These are phyloP conservation scores for Thalassoma bifasciatum DNA, from an alignment of 2,113 vertebrate species.

Conservation along the genomic window DNA sequence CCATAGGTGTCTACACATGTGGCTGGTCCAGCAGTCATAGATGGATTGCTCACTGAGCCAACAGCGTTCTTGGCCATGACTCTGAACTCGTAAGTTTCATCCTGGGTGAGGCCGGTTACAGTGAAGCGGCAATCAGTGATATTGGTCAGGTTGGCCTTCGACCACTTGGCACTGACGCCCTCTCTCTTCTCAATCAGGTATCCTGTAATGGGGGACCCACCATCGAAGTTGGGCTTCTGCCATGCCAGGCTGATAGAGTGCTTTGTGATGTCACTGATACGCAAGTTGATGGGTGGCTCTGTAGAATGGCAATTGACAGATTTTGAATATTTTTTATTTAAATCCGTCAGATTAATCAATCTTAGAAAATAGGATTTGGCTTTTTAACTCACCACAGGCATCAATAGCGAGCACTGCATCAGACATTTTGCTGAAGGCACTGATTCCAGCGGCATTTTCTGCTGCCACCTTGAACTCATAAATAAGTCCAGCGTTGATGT, in stretches of 20 bases:
- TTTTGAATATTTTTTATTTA: no score
- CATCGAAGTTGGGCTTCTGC: slow-evolving; percentile 94
- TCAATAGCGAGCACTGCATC: slow-evolving; percentile 97
- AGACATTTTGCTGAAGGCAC: slow-evolving; percentile 91
- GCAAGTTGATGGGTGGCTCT: slow-evolving; percentile 93
- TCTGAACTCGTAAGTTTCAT: slow-evolving; percentile 94
- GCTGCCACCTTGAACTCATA: slow-evolving; percentile 98
- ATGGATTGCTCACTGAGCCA: slow-evolving; percentile 95
- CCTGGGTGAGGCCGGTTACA: slow-evolving; percentile 91
- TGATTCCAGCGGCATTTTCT: slow-evolving; percentile 95
- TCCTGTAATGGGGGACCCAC: slow-evolving; percentile 94
- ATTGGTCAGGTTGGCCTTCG: slow-evolving; percentile 93
- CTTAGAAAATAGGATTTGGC: background rate
- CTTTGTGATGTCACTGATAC: slow-evolving; percentile 95
- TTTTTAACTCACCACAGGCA: slow-evolving; percentile 90
- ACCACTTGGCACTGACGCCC: slow-evolving; percentile 88
- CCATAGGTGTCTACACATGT: slow-evolving; percentile 96
- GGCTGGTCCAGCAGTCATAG: slow-evolving; percentile 89
- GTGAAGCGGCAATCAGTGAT: slow-evolving; percentile 91
- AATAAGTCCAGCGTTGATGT: slow-evolving; percentile 92
- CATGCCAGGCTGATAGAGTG: slow-evolving; percentile 90
- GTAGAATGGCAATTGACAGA: slow-evolving; percentile 71
- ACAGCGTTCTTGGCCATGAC: slow-evolving; percentile 95
- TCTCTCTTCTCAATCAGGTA: slow-evolving; percentile 94
- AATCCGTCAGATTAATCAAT: background rate